A percentile compares a stretch with the other conserved stretches of the same genome.
Conservation (phyloP, 2,113 vertebrate genomes). For the Upupa epops region DNA sequence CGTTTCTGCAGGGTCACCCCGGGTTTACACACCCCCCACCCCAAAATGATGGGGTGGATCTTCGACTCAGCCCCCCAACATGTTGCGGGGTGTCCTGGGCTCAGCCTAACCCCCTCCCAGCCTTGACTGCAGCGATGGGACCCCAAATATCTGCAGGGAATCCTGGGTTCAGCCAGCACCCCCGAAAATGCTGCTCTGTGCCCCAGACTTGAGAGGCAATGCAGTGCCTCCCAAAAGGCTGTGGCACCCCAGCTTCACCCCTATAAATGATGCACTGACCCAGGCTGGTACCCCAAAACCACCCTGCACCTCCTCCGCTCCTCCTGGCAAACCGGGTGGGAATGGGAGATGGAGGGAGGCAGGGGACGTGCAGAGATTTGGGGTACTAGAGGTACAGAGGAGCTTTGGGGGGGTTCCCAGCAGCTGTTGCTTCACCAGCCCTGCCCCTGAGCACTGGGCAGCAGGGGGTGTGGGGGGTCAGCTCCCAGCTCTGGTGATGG, state of each 20-base stretch:
- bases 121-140: too few species aligned
- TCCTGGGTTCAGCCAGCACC: too few species aligned
- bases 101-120: background rate
- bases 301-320: background rate
- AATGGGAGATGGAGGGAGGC: background rate
- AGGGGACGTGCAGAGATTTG: rapidly evolving
- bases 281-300: background rate
- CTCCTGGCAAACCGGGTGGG: background rate
- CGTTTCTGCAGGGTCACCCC: too few species aligned
- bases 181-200: background rate
- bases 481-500: background rate
- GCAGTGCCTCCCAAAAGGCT: too few species aligned
- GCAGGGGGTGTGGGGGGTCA: background rate
- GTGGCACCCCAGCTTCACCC: too few species aligned
- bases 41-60: background rate
- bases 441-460: background rate
- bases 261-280: background rate
- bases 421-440: background rate
- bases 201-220: too few species aligned
- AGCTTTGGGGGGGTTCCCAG: background rate
- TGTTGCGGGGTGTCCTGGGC: too few species aligned
- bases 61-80: too few species aligned
- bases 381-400: background rate
- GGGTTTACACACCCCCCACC: background rate
- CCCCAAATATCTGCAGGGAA: too few species aligned